phyloP scores from a whole-genome alignment of 2,797 vertebrate species.

The Crenuchus spilurus region DNA sequence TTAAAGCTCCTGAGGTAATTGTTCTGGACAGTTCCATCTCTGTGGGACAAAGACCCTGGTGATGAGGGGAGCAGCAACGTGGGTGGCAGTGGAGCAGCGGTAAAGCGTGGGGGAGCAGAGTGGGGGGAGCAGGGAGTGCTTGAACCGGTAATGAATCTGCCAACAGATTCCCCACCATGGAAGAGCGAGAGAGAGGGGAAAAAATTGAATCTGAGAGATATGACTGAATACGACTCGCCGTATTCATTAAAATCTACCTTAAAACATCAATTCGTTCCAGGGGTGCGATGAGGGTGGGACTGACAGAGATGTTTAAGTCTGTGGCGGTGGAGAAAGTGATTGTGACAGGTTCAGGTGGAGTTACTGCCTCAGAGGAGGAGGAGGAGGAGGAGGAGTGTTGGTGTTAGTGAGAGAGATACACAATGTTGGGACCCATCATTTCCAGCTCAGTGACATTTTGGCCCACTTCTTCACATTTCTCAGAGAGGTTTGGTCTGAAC shows the following conservation, averaged over 20 bases:
- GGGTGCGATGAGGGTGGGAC: slow-evolving; percentile 79
- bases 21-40: slow-evolving; percentile 85
- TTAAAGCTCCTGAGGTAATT: slow-evolving; percentile 84
- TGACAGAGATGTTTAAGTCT: slow-evolving; percentile 85
- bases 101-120: slow-evolving; percentile 8
- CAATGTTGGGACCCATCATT: slow-evolving; percentile 57
- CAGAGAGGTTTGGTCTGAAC: slow-evolving; percentile 69
- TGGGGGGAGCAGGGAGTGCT: slow-evolving; percentile 29
- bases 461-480: slow-evolving; percentile 34
- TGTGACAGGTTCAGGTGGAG: slow-evolving; percentile 71
- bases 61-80: slow-evolving; percentile 82
- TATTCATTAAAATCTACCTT: slow-evolving; percentile 90
- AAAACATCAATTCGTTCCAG: slow-evolving; percentile 85
- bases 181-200: slow-evolving; percentile 58
- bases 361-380: slow-evolving; percentile 71
- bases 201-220: slow-evolving; percentile 80
- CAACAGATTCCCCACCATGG: slow-evolving; percentile 74
- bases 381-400: slow-evolving; percentile 30
- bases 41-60: slow-evolving; percentile 82
- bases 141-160: slow-evolving; percentile 91
- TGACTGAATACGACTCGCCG: slow-evolving; percentile 84
- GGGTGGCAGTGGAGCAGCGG: slow-evolving; percentile 57
- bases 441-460: slow-evolving; percentile 25
- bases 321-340: slow-evolving; percentile 60
- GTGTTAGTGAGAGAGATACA: slow-evolving; percentile 61